These are phyloP conservation scores for Garrulus glandarius DNA, from an alignment of 2,797 vertebrate genomes.

Conservation along the genomic window DNA sequence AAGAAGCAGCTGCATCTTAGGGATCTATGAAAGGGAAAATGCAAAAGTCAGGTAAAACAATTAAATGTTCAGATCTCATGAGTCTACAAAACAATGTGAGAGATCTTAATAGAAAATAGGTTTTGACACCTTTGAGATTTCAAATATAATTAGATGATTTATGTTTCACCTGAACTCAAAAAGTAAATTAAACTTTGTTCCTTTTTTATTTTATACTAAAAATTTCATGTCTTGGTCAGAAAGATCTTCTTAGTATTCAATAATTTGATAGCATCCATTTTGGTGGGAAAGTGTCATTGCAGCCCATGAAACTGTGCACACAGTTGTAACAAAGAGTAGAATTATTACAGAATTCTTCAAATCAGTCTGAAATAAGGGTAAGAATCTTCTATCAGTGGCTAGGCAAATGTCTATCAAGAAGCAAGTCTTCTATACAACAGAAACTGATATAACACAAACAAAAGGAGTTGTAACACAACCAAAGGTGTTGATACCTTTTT, in stretches of 20 bases:
- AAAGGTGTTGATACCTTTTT: background rate
- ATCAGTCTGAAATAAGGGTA: background rate
- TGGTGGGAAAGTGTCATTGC: rapidly evolving
- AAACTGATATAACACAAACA: background rate
- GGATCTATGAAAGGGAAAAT: background rate
- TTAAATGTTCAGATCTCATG: background rate
- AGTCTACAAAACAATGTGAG: background rate
- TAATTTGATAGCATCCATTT: background rate
- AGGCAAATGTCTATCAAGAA: background rate
- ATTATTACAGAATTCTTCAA: background rate
- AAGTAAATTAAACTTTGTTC: background rate
- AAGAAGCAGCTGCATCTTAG: background rate
- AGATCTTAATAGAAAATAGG: background rate
- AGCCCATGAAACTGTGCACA: background rate
- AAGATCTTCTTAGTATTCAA: background rate
- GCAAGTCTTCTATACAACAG: background rate
- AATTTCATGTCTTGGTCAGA: background rate
- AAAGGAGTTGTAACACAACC: background rate
- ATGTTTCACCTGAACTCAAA: background rate
- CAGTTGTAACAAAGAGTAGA: background rate
- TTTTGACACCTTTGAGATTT: background rate
- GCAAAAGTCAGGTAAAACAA: background rate
- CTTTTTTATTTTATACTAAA: background rate
- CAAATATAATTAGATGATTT: background rate
- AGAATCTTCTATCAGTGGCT: background rate